Evolutionary conservation across 1,140 invertebrate species (phyloP), one percentile per base, ranked within the genome.

Genomic region (Lepidotrigona ventralis): DNA sequence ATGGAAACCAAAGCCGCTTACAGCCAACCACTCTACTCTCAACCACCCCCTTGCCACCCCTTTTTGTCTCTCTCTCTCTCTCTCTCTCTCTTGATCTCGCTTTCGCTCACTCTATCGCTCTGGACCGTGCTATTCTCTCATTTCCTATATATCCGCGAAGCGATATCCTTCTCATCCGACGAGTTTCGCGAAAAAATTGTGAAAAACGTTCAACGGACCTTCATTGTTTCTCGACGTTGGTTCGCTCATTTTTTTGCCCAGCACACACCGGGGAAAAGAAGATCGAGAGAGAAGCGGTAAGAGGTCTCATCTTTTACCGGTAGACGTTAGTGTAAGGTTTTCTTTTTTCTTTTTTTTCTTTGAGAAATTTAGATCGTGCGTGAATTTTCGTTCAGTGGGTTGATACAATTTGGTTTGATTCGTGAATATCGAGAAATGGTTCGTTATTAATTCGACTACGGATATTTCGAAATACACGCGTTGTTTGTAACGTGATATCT

Each of bases 1-100:
- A 94, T 94, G 93, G 93, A 94, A 94, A 94, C 93, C 92, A 94
- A 94, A 94, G 93, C 93, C 91, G 93, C 93, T 94, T 94, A 94
- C 91, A 92, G 90, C 91, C 93, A 92, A 92, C 93, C 93, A 92
- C 93, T 93, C 92, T 90, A 90, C 90, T 88, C 88, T 89, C 87
- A 84, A 85, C 86, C 79, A 64, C 70, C 81, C 83, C 81, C 81
- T 46, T 79, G 56, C 74, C 71, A 76, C 58, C 79, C 79, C 76
- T 77, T 71, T 70, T 71, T 70, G 51, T 64, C 79, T 79, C 73
- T 75, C 81, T 82, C 68, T 78, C 89, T 64, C 76, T 54, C 71
- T 33, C 68, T 21, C 46, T 53, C 23, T 33, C 39, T 60, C 79
- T 79, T 71, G 33, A 33, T 75, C 81, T 82, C 64, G 76, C 79